phyloP scores from a whole-genome alignment of 2,113 vertebrate genomes.

The Nannospalax galili region DNA sequence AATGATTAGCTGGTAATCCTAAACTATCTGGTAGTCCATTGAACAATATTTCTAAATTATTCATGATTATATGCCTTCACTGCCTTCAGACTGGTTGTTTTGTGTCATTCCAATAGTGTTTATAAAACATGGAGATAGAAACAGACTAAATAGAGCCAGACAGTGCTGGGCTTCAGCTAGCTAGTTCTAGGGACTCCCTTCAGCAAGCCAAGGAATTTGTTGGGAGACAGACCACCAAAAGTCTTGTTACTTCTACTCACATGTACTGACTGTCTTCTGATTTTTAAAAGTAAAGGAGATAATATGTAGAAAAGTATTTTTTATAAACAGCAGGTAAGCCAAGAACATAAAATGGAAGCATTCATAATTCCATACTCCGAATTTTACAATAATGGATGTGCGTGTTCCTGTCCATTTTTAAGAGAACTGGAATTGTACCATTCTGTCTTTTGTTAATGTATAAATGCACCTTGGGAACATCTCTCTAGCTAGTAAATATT shows the following conservation, averaged over 20 bases:
- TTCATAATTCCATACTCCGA: neutral
- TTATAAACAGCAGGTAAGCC: neutral
- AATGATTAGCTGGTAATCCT: constrained; percentile 59
- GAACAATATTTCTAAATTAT: constrained; percentile 46
- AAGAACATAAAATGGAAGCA: neutral
- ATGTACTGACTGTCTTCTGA: neutral
- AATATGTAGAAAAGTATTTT: neutral
- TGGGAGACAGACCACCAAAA: neutral
- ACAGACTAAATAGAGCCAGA: constrained; percentile 85
- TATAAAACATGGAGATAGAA: constrained; percentile 80
- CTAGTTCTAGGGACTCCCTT: neutral
- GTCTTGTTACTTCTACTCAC: neutral
- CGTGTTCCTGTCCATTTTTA: neutral
- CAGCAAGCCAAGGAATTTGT: neutral
- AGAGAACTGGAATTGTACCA: neutral
- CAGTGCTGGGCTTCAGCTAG: neutral
- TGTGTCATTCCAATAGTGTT: constrained; percentile 78
- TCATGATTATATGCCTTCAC: constrained; percentile 67
- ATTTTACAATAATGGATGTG: too few relatives aligned
- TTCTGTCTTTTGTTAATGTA: neutral
- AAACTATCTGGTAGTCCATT: constrained; percentile 54
- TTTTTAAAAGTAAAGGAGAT: neutral
- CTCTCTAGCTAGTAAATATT: neutral
- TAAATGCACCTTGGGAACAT: neutral
- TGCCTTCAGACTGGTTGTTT: constrained; percentile 84